Evolutionary conservation across 2,888 invertebrate species (phyloP).

Genomic region (Ernsta delagoae): DNA sequence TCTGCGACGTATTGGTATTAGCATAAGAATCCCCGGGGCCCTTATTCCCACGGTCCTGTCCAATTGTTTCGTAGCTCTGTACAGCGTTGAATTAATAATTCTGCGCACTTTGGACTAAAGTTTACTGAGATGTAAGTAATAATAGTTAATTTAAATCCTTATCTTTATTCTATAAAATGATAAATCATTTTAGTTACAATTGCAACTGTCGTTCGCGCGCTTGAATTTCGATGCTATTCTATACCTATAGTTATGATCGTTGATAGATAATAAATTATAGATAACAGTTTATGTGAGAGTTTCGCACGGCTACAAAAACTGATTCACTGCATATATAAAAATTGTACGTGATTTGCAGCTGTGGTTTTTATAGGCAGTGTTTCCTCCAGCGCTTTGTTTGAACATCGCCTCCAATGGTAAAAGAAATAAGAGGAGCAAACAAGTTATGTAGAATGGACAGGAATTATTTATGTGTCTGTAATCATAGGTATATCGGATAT

Average conservation of each 20-base stretch:
- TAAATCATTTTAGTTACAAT: no score
- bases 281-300: background rate
- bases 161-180: background rate
- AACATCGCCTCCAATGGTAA: conserved; percentile 15
- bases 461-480: conserved; percentile 1
- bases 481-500: background rate
- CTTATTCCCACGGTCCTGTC: conserved; percentile 67
- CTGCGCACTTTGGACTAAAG: conserved; percentile 39
- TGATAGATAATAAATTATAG: background rate
- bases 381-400: conserved; percentile 18
- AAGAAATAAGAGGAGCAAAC: background rate
- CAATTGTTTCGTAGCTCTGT: conserved; percentile 53
- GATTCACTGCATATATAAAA: conserved; percentile 6
- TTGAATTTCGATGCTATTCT: background rate
- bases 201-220: background rate
- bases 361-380: conserved; percentile 11
- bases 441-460: background rate
- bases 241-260: background rate
- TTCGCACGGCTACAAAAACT: background rate
- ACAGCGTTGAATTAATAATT: conserved; percentile 48
- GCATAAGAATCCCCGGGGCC: conserved; percentile 69
- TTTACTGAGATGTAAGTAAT: conserved; percentile 13
- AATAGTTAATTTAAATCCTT: conserved; percentile 13
- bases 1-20: conserved; percentile 72
- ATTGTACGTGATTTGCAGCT: conserved; percentile 2